phyloP scores from a whole-genome alignment of 2,888 invertebrate species.

The Anagyrus pseudococci region DNA sequence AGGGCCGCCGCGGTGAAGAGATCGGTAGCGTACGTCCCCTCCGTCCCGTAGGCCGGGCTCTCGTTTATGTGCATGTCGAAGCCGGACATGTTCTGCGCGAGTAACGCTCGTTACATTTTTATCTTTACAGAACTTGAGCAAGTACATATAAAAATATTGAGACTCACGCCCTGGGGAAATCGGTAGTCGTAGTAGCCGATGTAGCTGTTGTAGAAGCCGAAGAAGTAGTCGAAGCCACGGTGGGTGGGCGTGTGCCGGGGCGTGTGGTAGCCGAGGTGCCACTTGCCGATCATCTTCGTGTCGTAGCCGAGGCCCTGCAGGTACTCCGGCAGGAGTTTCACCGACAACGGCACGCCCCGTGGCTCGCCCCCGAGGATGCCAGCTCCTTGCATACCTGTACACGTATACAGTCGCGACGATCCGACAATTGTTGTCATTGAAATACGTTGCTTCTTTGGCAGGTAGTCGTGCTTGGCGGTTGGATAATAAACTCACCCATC shows the following conservation, averaged over 20 bases:
- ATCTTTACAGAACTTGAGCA: not conserved
- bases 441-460: too few species aligned
- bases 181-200: constrained; percentile 82
- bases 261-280: constrained; percentile 67
- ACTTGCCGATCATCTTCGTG: constrained; percentile 68
- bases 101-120: not conserved
- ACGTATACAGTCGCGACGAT: too few species aligned
- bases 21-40: constrained; percentile 75
- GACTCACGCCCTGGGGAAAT: constrained; percentile 60
- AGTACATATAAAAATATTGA: not conserved
- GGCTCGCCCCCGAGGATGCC: constrained; percentile 65
- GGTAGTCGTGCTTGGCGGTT: not conserved
- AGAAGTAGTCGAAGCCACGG: constrained; percentile 82
- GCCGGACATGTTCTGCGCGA: constrained; percentile 59
- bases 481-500: constrained; percentile 53
- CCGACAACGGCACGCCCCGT: constrained; percentile 65
- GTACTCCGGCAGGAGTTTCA: constrained; percentile 65
- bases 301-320: constrained; percentile 65
- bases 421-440: too few species aligned
- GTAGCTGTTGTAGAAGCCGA: constrained; percentile 85
- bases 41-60: constrained; percentile 58
- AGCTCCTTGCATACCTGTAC: constrained; percentile 65
- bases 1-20: constrained; percentile 74
- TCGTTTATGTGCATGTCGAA: constrained; percentile 64
- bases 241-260: constrained; percentile 72